These are phyloP conservation scores for Dastarcus helophoroides DNA, from an alignment of 2,888 invertebrate species.

Conservation along the genomic window DNA sequence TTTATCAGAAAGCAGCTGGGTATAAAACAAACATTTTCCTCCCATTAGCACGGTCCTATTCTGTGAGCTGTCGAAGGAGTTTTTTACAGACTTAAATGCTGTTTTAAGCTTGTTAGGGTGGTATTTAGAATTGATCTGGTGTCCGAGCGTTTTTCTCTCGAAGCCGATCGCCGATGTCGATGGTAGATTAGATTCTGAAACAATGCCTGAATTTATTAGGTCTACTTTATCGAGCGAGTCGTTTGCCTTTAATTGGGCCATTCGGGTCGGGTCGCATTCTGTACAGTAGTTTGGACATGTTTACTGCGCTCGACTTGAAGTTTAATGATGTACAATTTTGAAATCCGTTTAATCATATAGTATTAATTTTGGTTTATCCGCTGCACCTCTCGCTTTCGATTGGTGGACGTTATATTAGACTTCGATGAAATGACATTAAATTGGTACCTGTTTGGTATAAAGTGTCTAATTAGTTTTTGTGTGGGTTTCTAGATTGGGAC, in stretches of 20 bases:
- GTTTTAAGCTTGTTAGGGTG: constrained; percentile 32
- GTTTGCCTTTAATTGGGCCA: constrained; percentile 30
- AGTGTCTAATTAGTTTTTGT: too few relatives aligned
- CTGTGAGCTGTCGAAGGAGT: too few relatives aligned
- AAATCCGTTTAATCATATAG: constrained; percentile 13
- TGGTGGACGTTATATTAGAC: too few relatives aligned
- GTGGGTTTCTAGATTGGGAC: too few relatives aligned
- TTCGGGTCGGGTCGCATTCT: constrained; percentile 16
- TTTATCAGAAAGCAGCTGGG: too few relatives aligned
- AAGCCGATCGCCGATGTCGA: constrained; percentile 32
- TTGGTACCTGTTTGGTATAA: too few relatives aligned
- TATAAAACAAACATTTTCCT: too few relatives aligned
- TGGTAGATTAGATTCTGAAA: constrained; percentile 35
- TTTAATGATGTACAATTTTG: constrained; percentile 15
- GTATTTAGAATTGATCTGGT: constrained; percentile 33
- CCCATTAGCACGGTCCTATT: too few relatives aligned
- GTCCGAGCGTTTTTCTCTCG: constrained; percentile 25
- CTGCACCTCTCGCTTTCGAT: too few relatives aligned
- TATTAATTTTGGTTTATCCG: constrained; percentile 2
- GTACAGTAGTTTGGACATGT: constrained; percentile 18
- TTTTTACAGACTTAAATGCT: constrained; percentile 14
- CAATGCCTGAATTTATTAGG: constrained; percentile 37
- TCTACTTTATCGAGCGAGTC: constrained; percentile 31
- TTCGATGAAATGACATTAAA: too few relatives aligned
- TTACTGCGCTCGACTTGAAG: constrained; percentile 13